These are phyloP conservation scores for Clupea harengus DNA, from an alignment of 2,113 vertebrate species.

Conservation along the genomic window DNA sequence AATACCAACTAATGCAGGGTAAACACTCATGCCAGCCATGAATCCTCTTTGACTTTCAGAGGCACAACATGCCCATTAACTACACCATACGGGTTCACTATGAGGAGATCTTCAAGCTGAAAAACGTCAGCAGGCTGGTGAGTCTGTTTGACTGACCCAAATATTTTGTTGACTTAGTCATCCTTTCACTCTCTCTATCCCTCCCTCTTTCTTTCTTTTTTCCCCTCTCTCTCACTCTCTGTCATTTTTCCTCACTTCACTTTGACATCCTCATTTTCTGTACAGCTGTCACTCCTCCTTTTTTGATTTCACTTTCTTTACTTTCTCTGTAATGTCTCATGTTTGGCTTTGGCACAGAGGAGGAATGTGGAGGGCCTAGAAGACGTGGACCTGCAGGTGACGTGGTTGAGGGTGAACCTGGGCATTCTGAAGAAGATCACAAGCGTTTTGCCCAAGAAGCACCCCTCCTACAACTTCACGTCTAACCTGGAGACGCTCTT, in stretches of 20 bases:
- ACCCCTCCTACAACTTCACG: conserved; percentile 76
- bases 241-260: background rate
- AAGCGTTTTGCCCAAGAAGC: conserved; percentile 72
- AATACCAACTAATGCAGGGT: background rate
- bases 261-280: background rate
- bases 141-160: conserved; percentile 21
- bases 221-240: background rate
- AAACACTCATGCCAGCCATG: background rate
- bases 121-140: conserved; percentile 71
- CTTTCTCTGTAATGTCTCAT: background rate
- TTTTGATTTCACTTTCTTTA: background rate
- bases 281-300: background rate
- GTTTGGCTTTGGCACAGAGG: conserved; percentile 55
- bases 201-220: background rate
- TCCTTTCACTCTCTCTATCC: background rate
- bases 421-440: conserved; percentile 73
- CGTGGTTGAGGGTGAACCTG: conserved; percentile 81
- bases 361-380: conserved; percentile 51
- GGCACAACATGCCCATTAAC: conserved; percentile 74
- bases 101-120: conserved; percentile 68
- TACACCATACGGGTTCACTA: conserved; percentile 68
- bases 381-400: conserved; percentile 70
- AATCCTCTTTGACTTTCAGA: conserved; percentile 54
- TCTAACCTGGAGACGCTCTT: conserved; percentile 72
- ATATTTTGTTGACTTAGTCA: conserved; percentile 32